Base-by-base conservation (phyloP, 2,113 vertebrate species). In the Coregonus clupeaformis region DNA sequence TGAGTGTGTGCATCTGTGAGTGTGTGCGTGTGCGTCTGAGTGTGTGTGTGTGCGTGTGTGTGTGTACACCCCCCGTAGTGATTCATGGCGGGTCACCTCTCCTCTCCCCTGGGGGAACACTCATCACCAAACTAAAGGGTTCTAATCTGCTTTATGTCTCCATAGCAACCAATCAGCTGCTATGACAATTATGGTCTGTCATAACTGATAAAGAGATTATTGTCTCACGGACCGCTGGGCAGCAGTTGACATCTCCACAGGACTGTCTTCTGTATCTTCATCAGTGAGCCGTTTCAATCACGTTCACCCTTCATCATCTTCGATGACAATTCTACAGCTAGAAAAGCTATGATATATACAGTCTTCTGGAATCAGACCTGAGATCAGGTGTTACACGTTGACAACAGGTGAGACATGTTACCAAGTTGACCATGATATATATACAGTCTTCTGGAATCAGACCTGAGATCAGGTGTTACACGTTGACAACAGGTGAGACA, bases 91-190 rank as follows among this genome's bases (percentile, higher is more conserved):
- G 63, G 25, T 29, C 27, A 30, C 63, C 24, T 14, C 25, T 14
- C 63, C 16, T 20, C 24, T 68, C 66, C 25, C 71, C 85, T 82
- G 57, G 47, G 76, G 87, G 88, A 86, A 81, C 82, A 72, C 85
- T 90, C 62, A 86, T 88, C 90, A 85, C 82, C 81, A 69, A 87
- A 82, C 78, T 87, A 86, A 91, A 83, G 72, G 89, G 71, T 84
- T 79, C 78, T 45, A 45, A 45, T 45, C 42, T 6, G 42, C 42
- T 4, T 45, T 45, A 78, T 88, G 74, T 80, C 69, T 81, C 91
- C 92, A 88, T 82, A 72, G 84, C 78, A 84, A 45, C 80, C 87
- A 86, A 89, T 22, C 89, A 89, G 76, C 62, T 80, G 83, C 87
- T 78, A 91, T 70, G 76, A 83, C 82, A 83, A 87, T 88, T 83